A percentile compares a stretch with the other conserved stretches of the same genome.
These are phyloP conservation scores for Galerucella calmariensis DNA, from an alignment of 2,888 invertebrate species.

Conservation along the genomic window DNA sequence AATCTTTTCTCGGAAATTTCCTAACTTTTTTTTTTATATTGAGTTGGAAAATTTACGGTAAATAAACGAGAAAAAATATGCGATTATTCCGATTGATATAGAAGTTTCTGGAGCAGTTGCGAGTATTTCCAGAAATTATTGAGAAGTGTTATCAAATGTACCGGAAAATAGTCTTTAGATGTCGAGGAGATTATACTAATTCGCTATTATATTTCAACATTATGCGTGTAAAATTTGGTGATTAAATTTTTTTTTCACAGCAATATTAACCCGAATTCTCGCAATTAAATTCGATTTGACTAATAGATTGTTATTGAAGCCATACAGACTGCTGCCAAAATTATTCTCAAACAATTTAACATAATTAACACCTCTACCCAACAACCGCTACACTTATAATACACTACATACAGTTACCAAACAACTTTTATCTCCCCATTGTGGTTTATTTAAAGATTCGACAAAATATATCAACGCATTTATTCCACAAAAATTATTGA, in stretches of 20 bases:
- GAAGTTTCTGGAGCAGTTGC: neutral
- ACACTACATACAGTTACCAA: constrained; percentile 15
- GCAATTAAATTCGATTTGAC: constrained; percentile 30
- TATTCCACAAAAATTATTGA: constrained; percentile 20
- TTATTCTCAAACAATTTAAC: constrained; percentile 44
- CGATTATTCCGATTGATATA: constrained; percentile 19
- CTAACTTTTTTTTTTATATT: constrained; percentile 20
- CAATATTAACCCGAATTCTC: constrained; percentile 18
- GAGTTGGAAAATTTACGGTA: constrained; percentile 13
- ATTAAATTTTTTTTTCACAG: too few species aligned
- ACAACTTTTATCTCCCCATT: constrained; percentile 30
- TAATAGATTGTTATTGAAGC: constrained; percentile 39
- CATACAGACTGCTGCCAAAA: constrained; percentile 39
- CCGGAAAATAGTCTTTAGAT: neutral
- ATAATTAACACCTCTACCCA: constrained; percentile 45
- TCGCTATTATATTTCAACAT: neutral
- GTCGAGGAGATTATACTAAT: neutral
- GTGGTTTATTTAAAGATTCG: constrained; percentile 27
- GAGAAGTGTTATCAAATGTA: neutral
- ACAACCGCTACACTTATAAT: constrained; percentile 30
- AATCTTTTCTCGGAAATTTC: constrained; percentile 29
- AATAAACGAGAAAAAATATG: constrained; percentile 11
- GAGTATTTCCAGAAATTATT: neutral
- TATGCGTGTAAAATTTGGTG: too few species aligned
- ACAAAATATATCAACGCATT: constrained; percentile 3